phyloP scores from a whole-genome alignment of 2,797 vertebrate genomes.

The Falco peregrinus region DNA sequence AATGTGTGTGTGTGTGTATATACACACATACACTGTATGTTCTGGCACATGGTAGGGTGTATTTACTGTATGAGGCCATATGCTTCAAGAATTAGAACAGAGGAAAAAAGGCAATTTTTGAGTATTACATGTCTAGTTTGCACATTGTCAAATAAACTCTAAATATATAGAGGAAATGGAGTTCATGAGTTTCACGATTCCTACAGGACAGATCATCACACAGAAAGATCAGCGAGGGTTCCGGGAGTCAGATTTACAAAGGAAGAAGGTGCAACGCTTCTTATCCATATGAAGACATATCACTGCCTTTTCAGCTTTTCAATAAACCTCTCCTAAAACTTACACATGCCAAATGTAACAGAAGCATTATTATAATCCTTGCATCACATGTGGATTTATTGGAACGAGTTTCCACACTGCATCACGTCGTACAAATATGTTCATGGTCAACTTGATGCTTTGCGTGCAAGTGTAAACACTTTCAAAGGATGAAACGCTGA shows the following conservation, averaged over 20 bases:
- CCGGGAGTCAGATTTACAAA: background rate
- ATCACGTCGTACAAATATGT: background rate
- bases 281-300: background rate
- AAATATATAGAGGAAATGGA: slow-evolving; percentile 58
- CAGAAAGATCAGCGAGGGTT: background rate
- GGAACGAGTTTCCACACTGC: background rate
- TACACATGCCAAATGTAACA: background rate
- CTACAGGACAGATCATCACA: background rate
- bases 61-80: slow-evolving; percentile 74
- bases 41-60: slow-evolving; percentile 74
- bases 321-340: background rate
- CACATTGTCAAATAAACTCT: slow-evolving; percentile 69
- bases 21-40: slow-evolving; percentile 69
- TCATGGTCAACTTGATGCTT: background rate
- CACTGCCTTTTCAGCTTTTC: background rate
- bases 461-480: background rate
- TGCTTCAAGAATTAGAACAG: slow-evolving; percentile 71
- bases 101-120: slow-evolving; percentile 68
- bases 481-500: background rate
- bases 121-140: slow-evolving; percentile 69
- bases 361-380: background rate
- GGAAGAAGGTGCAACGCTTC: background rate
- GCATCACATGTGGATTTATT: background rate
- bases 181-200: slow-evolving; percentile 43
- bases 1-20: slow-evolving; percentile 54